Evolutionary conservation across 1,140 invertebrate genomes (phyloP).

Genomic region (Oedothorax gibbosus): DNA sequence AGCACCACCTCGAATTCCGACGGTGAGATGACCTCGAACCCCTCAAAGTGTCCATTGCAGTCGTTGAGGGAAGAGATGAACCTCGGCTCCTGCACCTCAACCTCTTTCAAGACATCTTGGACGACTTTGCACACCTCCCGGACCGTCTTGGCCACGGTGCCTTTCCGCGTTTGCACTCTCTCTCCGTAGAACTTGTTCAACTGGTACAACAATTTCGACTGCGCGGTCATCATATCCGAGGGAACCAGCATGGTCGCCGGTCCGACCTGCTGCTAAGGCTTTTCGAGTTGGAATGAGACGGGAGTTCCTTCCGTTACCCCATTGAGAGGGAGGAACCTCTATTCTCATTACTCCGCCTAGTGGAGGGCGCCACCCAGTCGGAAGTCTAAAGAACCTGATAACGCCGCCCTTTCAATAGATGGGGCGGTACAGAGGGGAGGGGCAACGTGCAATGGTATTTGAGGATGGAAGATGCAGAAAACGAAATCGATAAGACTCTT

Average conservation of each 20-base stretch:
- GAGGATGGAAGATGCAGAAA: too few species aligned
- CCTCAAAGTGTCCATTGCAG: constrained; percentile 89
- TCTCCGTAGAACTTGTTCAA: constrained; percentile 95
- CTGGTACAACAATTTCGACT: constrained; percentile 91
- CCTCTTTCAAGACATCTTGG: constrained; percentile 95
- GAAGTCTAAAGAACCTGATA: too few species aligned
- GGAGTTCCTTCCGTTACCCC: too few species aligned
- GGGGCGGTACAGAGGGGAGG: too few species aligned
- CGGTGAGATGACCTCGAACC: constrained; percentile 86
- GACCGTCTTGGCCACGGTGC: constrained; percentile 86
- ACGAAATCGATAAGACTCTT: too few species aligned
- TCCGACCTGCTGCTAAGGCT: constrained; percentile 22
- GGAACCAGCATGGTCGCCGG: constrained; percentile 79
- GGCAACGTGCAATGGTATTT: too few species aligned
- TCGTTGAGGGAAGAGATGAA: constrained; percentile 94
- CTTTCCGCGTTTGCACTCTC: constrained; percentile 85
- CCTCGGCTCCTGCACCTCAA: constrained; percentile 94
- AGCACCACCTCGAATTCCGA: constrained; percentile 94
- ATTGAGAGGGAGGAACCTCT: too few species aligned
- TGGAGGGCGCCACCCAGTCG: too few species aligned
- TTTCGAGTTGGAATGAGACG: too few species aligned
- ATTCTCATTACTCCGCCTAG: too few species aligned
- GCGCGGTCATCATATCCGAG: constrained; percentile 84
- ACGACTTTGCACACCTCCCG: constrained; percentile 94
- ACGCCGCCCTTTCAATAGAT: too few species aligned